phyloP scores from a whole-genome alignment of 2,113 vertebrate genomes.

The Pomatostomus ruficeps region DNA sequence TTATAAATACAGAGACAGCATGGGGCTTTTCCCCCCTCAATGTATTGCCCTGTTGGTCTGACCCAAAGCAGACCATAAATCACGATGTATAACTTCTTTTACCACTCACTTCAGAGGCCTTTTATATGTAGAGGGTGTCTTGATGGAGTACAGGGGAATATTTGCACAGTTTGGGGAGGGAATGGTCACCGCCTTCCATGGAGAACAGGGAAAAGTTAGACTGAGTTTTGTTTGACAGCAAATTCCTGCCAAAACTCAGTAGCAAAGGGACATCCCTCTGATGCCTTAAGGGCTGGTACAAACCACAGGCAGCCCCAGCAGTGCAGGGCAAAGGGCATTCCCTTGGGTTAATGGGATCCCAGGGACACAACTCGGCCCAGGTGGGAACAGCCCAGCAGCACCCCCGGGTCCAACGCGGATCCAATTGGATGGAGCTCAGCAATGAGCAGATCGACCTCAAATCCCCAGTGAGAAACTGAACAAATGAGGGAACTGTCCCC shows the following conservation, averaged over 20 bases:
- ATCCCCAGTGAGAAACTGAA: no score
- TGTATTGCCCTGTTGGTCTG: conserved; percentile 55
- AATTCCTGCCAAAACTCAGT: background rate
- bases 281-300: no score
- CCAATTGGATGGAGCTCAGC: no score
- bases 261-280: background rate
- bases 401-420: no score
- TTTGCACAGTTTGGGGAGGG: background rate
- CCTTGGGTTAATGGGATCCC: no score
- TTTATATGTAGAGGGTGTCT: background rate
- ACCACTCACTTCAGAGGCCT: conserved; percentile 47
- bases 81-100: conserved; percentile 42
- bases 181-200: background rate
- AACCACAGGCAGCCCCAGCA: no score
- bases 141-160: background rate
- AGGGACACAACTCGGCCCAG: no score
- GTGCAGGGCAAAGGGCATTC: no score
- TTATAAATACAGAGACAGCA: conserved; percentile 73
- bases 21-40: conserved; percentile 2
- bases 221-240: background rate
- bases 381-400: no score
- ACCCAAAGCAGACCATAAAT: conserved; percentile 69
- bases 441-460: no score
- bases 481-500: no score
- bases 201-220: background rate